Base-by-base conservation (phyloP, 2,888 invertebrate species). In the Clostera curtula region DNA sequence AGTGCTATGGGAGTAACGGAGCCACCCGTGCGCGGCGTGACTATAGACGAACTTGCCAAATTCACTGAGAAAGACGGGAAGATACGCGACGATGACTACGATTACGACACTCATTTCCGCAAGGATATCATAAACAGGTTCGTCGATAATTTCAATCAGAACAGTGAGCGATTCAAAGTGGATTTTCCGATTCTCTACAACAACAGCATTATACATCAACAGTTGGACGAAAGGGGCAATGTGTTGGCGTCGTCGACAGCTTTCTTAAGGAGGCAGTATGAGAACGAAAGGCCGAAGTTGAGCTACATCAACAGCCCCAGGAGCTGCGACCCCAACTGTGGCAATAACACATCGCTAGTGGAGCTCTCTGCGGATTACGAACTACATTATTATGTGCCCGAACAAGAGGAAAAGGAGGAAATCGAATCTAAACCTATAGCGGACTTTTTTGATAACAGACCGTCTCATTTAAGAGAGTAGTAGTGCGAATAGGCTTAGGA, bases 341-440 rank as follows among this genome's bases (percentile, higher is more conserved):
- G 72, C 3, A 60, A 57, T 14, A 25, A 59, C 10, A 64, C 65
- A n/a, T n/a, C n/a, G n/a, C n/a, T n/a, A 0, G 65, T 76, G 31
- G 77, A 80, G 18, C 47, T 80, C 21, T 66, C 77, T 0, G 76
- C 82, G 0, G 72, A 70, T 0, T 83, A 80, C 45, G 82, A 82
- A 56, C 55, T 83, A 29, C 75, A 75, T 34, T 83, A 80, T 47
- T 83, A 74, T 49, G 64, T 80, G 11, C 77, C 80, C 0, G 79
- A 77, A 1, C 69, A 80, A 42, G 80, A 80, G 34, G 76, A 80
- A 36, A 58, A 48, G 13, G 65, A 69, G 23, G 49, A 55, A 25
- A 34, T 47, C 1, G 63, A 62, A 17, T 42, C 52, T n/a, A 56
- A 45, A 6, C 29, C 54, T 2, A 29, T 43, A 12, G 39, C 57